Base-by-base conservation (phyloP, 1,140 invertebrate species). In the Thalassaphorura encarpata region DNA sequence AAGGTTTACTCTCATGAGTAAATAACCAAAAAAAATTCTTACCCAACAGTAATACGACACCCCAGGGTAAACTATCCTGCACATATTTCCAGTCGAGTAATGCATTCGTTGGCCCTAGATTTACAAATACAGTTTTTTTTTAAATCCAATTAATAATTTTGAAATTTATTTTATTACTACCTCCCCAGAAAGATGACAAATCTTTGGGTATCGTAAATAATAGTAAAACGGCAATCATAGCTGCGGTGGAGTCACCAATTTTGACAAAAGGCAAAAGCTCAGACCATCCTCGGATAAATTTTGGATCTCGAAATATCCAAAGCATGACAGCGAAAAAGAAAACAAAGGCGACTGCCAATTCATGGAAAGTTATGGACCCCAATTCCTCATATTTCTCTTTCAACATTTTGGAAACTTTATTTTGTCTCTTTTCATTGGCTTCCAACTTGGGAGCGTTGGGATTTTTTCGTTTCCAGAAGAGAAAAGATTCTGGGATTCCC, bases 281-380 rank as follows among this genome's bases (percentile, higher is more conserved):
- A 3, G 82, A 78, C 84, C 88, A 92, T 18, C 88, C 89, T 0
- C 72, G 71, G 62, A 88, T 80, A 67, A 89, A 86, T 55, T 85
- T 84, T 0, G 90, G 89, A 43, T 83, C 81, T 42, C 89, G 79
- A 68, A 91, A 87, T 69, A 94, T 84, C 84, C 90, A 95, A 54
- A 93, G 73, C 42, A 85, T 57, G 2, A 94, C 80, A 4, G 90
- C 79, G 8, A 82, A 58, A 4, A 87, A 68, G 68, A 96, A 95
- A 18, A 90, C 73, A 15, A 80, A 60, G 27, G 85, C 80, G 1
- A 92, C 83, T 23, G 77, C 76, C 2, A 66, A 71, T 74, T 96
- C 89, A 52, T 91, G 85, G 74, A 83, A 87, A 41, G 78, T 82
- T 65, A 87, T 79, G 0, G 83, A 80, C 31, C 88, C 88, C 45